phyloP scores from a whole-genome alignment of 2,797 vertebrate genomes.

The Gorsachius magnificus region DNA sequence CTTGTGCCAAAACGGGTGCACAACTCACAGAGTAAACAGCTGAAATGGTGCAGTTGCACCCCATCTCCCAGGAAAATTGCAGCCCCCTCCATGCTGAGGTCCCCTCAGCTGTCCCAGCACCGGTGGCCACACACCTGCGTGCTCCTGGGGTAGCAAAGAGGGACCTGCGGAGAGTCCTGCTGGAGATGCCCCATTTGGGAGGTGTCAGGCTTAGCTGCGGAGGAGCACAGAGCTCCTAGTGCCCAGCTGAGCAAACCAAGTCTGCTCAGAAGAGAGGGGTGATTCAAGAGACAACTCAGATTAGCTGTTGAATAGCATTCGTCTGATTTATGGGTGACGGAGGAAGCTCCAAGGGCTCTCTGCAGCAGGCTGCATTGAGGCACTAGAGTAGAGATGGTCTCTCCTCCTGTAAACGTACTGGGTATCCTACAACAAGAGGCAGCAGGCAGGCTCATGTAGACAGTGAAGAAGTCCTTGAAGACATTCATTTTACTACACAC shows the following conservation, averaged over 20 bases:
- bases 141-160: not conserved
- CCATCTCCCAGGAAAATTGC: not conserved
- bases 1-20: not conserved
- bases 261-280: not conserved
- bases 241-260: not conserved
- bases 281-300: not conserved
- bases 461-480: not conserved
- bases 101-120: not conserved
- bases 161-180: not conserved
- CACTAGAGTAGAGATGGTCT: not conserved
- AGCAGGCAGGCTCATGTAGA: not conserved
- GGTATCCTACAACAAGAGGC: not conserved
- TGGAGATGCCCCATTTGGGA: not conserved
- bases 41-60: not conserved
- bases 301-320: not conserved
- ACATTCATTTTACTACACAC: not conserved
- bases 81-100: not conserved
- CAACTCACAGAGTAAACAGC: not conserved
- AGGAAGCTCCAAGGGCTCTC: not conserved
- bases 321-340: not conserved
- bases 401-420: not conserved
- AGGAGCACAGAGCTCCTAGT: not conserved
- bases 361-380: not conserved
- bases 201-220: not conserved
- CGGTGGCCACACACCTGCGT: fast-evolving